Evolutionary conservation across 1,140 invertebrate species (phyloP).

Genomic region (Lycorma delicatula): DNA sequence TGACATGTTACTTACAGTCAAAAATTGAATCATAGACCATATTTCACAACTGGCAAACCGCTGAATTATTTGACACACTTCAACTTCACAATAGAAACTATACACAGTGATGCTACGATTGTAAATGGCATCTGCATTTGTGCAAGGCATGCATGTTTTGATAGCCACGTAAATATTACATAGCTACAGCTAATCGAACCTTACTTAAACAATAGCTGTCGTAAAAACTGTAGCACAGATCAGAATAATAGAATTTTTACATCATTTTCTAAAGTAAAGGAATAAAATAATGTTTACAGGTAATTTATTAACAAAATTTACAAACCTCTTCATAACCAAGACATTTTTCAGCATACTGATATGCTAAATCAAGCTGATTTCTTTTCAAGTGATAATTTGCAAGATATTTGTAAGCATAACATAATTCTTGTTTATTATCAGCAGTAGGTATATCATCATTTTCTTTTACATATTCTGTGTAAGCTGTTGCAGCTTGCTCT

Average conservation of each 20-base stretch:
- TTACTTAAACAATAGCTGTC: neutral
- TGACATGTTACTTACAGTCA: too few relatives aligned
- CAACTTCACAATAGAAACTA: too few relatives aligned
- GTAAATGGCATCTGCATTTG: too few relatives aligned
- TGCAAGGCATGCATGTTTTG: neutral
- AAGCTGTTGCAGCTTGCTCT: slow-evolving; percentile 84
- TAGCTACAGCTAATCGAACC: neutral
- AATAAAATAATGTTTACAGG: neutral
- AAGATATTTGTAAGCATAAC: slow-evolving; percentile 79
- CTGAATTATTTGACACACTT: too few relatives aligned
- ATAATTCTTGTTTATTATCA: slow-evolving; percentile 64
- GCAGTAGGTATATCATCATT: slow-evolving; percentile 46
- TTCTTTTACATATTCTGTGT: slow-evolving; percentile 80
- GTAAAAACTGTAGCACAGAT: neutral
- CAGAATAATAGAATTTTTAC: slow-evolving; percentile 27
- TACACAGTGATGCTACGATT: too few relatives aligned
- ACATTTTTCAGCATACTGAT: slow-evolving; percentile 88
- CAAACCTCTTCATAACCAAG: slow-evolving; percentile 66
- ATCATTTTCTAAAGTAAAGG: slow-evolving; percentile 27
- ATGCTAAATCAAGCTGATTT: slow-evolving; percentile 73
- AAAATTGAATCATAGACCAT: too few relatives aligned
- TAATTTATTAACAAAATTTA: slow-evolving; percentile 12
- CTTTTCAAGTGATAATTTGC: slow-evolving; percentile 82
- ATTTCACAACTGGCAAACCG: too few relatives aligned
- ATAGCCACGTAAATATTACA: neutral